Percentiles rank a stretch among this genome's conserved stretches.
Evolutionary conservation across 2,797 vertebrate genomes (phyloP).

Genomic region (Corythornis leucogaster): DNA sequence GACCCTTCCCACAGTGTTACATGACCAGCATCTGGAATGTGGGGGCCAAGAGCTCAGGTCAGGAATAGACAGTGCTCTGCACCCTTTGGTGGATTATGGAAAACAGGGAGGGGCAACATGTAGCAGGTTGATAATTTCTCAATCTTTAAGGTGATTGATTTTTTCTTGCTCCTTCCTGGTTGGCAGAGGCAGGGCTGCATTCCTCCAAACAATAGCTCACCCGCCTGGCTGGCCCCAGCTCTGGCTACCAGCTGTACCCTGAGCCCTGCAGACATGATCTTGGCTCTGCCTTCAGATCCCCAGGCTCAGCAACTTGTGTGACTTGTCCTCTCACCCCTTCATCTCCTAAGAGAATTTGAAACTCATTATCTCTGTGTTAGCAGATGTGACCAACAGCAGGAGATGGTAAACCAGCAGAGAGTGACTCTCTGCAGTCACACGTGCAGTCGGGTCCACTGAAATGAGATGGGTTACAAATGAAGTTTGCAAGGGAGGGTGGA

Average conservation of each 20-base stretch:
- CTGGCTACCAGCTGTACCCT: not conserved
- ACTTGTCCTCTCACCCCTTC: not conserved
- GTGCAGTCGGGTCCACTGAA: not conserved
- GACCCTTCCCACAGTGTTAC: not conserved
- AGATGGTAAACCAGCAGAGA: not conserved
- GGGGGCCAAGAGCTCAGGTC: not conserved
- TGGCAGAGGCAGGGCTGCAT: conserved; percentile 17
- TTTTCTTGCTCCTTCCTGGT: conserved; percentile 41
- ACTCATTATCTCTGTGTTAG: not conserved
- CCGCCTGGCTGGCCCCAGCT: not conserved
- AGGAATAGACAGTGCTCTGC: not conserved
- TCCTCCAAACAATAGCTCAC: not conserved
- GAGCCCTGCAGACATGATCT: not conserved
- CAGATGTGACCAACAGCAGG: not conserved
- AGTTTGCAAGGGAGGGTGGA: not conserved
- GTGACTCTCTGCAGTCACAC: not conserved
- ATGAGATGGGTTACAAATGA: not conserved
- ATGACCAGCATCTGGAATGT: fast-evolving
- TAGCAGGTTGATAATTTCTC: not conserved
- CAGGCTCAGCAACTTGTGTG: fast-evolving
- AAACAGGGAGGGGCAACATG: not conserved
- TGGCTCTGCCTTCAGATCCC: not conserved
- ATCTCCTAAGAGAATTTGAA: not conserved
- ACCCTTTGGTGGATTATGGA: not conserved
- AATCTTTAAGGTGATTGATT: not conserved